Evolutionary conservation across 1,140 invertebrate genomes (phyloP).

Genomic region (Drosophila baimaii): DNA sequence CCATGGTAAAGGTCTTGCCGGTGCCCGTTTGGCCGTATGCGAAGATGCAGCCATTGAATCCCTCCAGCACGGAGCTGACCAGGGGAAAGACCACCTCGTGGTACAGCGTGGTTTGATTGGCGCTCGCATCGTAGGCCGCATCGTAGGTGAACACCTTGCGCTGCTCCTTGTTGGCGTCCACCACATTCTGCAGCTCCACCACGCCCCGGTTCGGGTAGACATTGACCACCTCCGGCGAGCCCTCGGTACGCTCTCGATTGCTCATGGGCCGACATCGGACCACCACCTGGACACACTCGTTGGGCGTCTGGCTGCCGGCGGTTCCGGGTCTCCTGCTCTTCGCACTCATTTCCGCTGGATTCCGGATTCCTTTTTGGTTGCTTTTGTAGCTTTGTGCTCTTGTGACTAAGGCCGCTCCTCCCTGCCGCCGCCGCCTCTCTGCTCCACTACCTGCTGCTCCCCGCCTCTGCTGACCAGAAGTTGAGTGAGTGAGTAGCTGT

Average conservation of each 20-base stretch:
- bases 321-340: slow-evolving; percentile 72
- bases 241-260: slow-evolving; percentile 90
- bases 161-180: slow-evolving; percentile 84
- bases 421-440: slow-evolving; percentile 37
- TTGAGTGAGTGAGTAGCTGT: slow-evolving; percentile 71
- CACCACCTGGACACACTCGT: slow-evolving; percentile 88
- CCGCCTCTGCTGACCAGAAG: slow-evolving; percentile 12
- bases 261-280: slow-evolving; percentile 96
- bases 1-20: slow-evolving; percentile 98
- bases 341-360: slow-evolving; percentile 64
- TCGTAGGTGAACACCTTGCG: slow-evolving; percentile 95
- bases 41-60: slow-evolving; percentile 98
- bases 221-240: slow-evolving; percentile 89
- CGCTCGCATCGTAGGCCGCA: slow-evolving; percentile 94
- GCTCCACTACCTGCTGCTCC: slow-evolving; percentile 3
- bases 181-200: slow-evolving; percentile 88
- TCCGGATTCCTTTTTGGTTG: slow-evolving; percentile 5
- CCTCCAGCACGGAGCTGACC: slow-evolving; percentile 97
- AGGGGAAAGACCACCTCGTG: slow-evolving; percentile 95
- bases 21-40: slow-evolving; percentile 98
- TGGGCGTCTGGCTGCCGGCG: slow-evolving; percentile 61
- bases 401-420: slow-evolving; percentile 68
- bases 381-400: slow-evolving; percentile 29
- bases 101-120: slow-evolving; percentile 96
- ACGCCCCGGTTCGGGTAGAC: slow-evolving; percentile 88